Evolutionary conservation across 2,113 vertebrate species (phyloP), one percentile per base, ranked within the genome.

Genomic region (Cromileptes altivelis): DNA sequence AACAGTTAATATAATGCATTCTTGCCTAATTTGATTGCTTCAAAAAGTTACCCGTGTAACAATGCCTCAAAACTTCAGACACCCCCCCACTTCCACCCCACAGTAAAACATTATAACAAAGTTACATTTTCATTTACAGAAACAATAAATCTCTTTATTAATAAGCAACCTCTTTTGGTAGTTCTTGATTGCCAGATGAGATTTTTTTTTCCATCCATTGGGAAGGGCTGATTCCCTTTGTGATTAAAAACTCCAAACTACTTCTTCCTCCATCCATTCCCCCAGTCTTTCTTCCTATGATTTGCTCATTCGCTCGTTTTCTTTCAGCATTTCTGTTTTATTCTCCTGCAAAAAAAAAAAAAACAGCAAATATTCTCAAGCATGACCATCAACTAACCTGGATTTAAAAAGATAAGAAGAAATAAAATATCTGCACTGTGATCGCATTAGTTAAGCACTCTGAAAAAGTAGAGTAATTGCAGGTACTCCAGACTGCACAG

Each of bases 61-160:
- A 63, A 40, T 53, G 58, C 75, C 88, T 82, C 53, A 63, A 84
- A 70, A 65, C 53, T 57, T 78, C 68, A 70, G 64, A 80, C n/a
- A 37, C 13, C 61, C 56, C 67, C 79, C 65, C 56, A 80, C 76
- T 65, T 56, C 75, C 70, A 78, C 40, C 74, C 82, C 65, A 90
- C 81, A 81, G 33, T 60, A 80, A 86, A 83, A 87, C 80, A 85
- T 82, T 73, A 84, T 81, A 89, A 85, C 85, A 91, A 93, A 88
- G 85, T 78, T 74, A 89, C 71, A 80, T 79, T 53, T 81, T 86
- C 52, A 91, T 89, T 88, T 89, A 92, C 81, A 90, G 63, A 61
- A 85, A 90, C 84, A 88, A 81, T 88, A 86, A 85, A 90, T 63
- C 30, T 62, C 75, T 70, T 83, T 79, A 9, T 86, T 53, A 75